These are phyloP conservation scores for Caenorhabditis sulstoni DNA, from an alignment of 2,888 invertebrate genomes.

Conservation along the genomic window DNA sequence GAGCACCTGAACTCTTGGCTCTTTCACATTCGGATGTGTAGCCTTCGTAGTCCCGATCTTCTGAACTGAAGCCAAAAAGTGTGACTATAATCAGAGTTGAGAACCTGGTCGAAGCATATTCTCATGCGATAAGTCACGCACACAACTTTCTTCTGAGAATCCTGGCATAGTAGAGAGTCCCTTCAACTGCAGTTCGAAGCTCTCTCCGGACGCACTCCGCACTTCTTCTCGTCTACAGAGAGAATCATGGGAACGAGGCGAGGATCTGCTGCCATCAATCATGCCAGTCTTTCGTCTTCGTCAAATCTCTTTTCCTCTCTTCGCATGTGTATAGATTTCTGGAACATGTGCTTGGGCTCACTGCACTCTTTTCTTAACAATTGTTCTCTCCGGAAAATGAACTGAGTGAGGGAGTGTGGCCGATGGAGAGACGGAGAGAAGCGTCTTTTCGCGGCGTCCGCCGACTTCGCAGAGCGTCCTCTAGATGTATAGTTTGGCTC, in stretches of 20 bases:
- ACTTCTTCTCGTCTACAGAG: too few species aligned
- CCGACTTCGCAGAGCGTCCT: conserved; percentile 1
- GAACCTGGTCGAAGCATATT: too few species aligned
- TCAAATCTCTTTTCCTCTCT: too few species aligned
- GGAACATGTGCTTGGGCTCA: conserved; percentile 37
- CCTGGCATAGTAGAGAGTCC: too few species aligned
- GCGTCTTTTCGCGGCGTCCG: not conserved
- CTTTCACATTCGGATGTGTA: conserved; percentile 8
- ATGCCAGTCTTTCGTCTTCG: too few species aligned
- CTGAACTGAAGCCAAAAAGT: not conserved
- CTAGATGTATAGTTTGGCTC: conserved; percentile 16
- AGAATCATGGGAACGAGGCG: too few species aligned
- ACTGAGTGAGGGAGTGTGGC: conserved; percentile 11
- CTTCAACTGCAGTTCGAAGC: too few species aligned
- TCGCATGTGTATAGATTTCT: conserved; percentile 41
- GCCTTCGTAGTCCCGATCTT: conserved; percentile 32
- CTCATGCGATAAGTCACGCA: too few species aligned
- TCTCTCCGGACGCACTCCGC: too few species aligned
- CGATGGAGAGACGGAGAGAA: conserved; percentile 11
- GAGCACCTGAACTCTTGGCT: conserved; percentile 28
- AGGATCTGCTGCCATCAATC: too few species aligned
- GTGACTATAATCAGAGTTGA: not conserved
- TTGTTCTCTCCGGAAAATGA: conserved; percentile 46
- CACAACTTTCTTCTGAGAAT: too few species aligned
- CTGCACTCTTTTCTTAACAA: conserved; percentile 32